Base-by-base conservation (phyloP, 2,888 invertebrate genomes). In the Trachelus tabidus region DNA sequence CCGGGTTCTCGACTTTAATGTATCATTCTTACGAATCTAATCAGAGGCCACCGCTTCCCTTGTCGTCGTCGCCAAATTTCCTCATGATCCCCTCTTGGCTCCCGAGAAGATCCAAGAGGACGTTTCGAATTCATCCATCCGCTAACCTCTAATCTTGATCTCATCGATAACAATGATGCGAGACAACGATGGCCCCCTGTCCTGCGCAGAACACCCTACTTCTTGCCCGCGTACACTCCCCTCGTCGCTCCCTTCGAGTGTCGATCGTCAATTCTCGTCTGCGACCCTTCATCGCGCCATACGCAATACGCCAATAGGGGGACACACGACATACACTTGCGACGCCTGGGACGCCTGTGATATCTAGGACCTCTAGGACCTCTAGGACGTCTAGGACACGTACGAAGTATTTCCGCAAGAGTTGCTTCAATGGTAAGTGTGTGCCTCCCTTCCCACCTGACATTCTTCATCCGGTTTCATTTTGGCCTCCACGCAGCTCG, bases 111-210 rank as follows among this genome's bases (percentile, higher is more conserved):
- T 40, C 76, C 76, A 31, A 69, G 75, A 75, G 73, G 75, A 73
- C 74, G 81, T 75, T 83, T 84, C 80, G 81, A 85, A 85, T 86
- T 86, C 85, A 85, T 86, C 86, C 84, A 85, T 85, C 86, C 80
- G 81, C 81, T 83, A 84, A 84, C 85, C 86, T 85, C 85, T 88
- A 87, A 88, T 87, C 87, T 87, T 83, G 80, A 80, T 84, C 81
- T 85, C 86, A 87, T 87, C 85, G 87, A 87, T 88, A 88, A 87
- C 86, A 87, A 86, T 85, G 85, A 87, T 86, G 85, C 69, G 74
- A 83, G 85, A 86, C 86, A 86, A 86, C 85, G 82, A 81, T 77
- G 79, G 83, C 84, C 83, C 77, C 78, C 84, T 83, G 83, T 85
- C 82, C 80, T 78, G 79, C 75, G 80, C 84, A 82, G 82, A 73